A percentile compares a stretch with the other conserved stretches of the same genome.
These are phyloP conservation scores for Seriola quinqueradiata DNA, from an alignment of 2,113 vertebrate species.

Conservation along the genomic window DNA sequence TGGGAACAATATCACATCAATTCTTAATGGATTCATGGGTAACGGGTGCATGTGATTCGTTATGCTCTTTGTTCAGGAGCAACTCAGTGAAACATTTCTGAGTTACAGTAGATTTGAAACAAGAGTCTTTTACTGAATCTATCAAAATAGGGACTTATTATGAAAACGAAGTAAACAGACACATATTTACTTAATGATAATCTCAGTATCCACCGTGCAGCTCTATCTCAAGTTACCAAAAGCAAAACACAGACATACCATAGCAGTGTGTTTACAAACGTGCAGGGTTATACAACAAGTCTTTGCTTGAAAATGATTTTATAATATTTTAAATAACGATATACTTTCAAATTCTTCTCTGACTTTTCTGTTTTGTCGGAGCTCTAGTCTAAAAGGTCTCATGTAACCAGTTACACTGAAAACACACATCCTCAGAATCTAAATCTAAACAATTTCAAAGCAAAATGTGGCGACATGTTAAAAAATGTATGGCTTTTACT, in stretches of 20 bases:
- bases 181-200: neutral
- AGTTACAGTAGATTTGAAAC: conserved; percentile 5
- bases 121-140: neutral
- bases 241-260: neutral
- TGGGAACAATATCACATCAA: conserved; percentile 31
- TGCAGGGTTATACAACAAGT: neutral
- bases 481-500: conserved; percentile 65
- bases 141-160: conserved; percentile 7
- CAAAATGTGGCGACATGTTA: conserved; percentile 33
- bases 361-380: neutral
- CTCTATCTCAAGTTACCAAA: neutral
- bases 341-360: neutral
- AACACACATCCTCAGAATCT: neutral
- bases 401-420: conserved; percentile 12
- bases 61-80: conserved; percentile 21
- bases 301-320: neutral
- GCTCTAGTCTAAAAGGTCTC: neutral
- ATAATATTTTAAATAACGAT: conserved; percentile 1
- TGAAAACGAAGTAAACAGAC: neutral
- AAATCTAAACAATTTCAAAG: conserved; percentile 35
- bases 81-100: conserved; percentile 8
- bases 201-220: neutral
- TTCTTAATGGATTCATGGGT: conserved; percentile 43
- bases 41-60: neutral
- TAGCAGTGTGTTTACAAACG: neutral